Percentiles rank a stretch among this genome's conserved stretches.
phyloP scores from a whole-genome alignment of 2,113 vertebrate species.

The Glareola pratincola region DNA sequence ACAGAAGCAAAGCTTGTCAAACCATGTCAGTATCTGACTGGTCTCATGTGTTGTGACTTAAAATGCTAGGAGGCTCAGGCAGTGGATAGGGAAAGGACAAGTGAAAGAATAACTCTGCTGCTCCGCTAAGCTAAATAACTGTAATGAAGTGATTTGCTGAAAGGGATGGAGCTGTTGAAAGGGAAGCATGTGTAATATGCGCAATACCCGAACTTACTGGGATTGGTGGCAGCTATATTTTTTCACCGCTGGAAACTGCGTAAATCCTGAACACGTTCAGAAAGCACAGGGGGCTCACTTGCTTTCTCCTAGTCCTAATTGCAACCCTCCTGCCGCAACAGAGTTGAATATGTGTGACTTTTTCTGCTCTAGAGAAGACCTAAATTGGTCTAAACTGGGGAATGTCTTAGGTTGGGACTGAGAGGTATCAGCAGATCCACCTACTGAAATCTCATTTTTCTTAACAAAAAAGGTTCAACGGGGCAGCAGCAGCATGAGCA shows the following conservation, averaged over 20 bases:
- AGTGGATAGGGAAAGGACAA: neutral
- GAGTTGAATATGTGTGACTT: neutral
- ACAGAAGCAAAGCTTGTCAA: conserved; percentile 19
- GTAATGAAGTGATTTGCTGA: conserved; percentile 5
- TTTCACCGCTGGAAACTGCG: neutral
- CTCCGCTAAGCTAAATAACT: neutral
- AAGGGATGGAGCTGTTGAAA: conserved; percentile 14
- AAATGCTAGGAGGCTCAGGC: neutral
- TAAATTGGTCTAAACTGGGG: neutral
- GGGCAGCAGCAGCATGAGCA: neutral
- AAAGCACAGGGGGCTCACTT: neutral
- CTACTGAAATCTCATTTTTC: neutral
- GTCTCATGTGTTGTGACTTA: conserved; percentile 30
- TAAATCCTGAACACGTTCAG: neutral
- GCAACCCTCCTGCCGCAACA: neutral
- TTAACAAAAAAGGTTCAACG: neutral
- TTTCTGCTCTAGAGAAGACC: neutral
- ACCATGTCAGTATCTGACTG: conserved; percentile 18
- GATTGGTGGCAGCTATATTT: neutral
- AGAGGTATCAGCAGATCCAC: neutral
- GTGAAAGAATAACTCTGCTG: neutral
- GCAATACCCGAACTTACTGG: neutral
- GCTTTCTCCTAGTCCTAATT: neutral
- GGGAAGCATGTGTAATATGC: neutral
- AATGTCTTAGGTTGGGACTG: neutral